Evolutionary conservation across 2,113 vertebrate species (phyloP), one percentile per base, ranked within the genome.

Genomic region (Rhinoptilus africanus): DNA sequence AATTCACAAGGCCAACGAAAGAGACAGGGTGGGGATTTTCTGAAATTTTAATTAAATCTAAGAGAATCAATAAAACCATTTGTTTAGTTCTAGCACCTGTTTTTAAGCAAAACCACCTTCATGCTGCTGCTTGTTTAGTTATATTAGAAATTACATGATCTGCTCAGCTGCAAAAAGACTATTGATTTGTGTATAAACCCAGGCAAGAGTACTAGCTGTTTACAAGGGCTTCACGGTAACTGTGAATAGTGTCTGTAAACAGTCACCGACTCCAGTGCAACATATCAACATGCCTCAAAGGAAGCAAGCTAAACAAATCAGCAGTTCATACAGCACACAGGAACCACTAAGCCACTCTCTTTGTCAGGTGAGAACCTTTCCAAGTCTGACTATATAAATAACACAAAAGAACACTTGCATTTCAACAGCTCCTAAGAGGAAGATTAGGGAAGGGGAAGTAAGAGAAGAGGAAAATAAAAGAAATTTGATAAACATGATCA

Each of bases 11-110:
- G 50, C 51, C 68, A 64, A 69, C 47, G 32, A 50, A 82, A 73
- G n/a, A 78, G 56, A 67, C 2, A 12, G 24, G 50, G 39, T 43
- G 27, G 35, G 60, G 48, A 72, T 74, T n/a, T 91, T 79, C 57
- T 72, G 60, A 89, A 91, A 82, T 82, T 89, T 69, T 96, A 89
- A 92, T 95, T 92, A 92, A 94, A 77, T 37, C 64, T 64, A 27
- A 22, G 26, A 82, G 35, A 94, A 95, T 88, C 84, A 89, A 96
- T 95, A 89, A 91, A 96, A 67, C 35, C 47, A 75, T 96, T 97
- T 91, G 37, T 85, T 60, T 89, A 67, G 21, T 87, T 89, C 91
- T 47, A 78, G 48, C 87, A 78, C 60, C 51, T 75, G 47, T 5
- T 96, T 91, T 92, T 81, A 78, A 80, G 77, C 14, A 5, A 34